A percentile compares a stretch with the other conserved stretches of the same genome.
phyloP scores from a whole-genome alignment of 2,888 invertebrate genomes.

The Patella pellucida region DNA sequence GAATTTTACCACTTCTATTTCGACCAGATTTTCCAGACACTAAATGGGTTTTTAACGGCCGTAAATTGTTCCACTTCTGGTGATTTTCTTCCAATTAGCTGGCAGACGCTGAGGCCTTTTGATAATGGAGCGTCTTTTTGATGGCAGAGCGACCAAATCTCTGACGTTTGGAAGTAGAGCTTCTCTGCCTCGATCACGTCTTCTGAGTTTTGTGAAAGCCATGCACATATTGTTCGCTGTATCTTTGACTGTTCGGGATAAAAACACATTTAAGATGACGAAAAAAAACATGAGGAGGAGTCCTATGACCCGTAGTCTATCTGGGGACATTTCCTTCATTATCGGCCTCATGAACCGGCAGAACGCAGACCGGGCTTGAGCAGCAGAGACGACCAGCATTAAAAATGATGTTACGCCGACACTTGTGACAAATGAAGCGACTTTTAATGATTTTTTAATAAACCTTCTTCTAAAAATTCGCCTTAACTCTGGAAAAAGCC shows the following conservation, averaged over 20 bases:
- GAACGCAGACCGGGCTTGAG: background rate
- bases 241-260: background rate
- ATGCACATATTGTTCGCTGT: background rate
- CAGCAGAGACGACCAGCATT: background rate
- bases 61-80: background rate
- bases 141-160: too few relatives aligned
- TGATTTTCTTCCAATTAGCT: background rate
- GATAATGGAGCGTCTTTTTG: background rate
- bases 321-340: background rate
- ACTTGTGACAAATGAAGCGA: background rate
- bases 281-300: background rate
- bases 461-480: background rate
- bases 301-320: background rate
- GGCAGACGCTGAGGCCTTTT: background rate
- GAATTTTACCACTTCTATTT: too few relatives aligned
- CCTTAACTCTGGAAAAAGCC: background rate
- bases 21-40: too few relatives aligned
- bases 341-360: background rate
- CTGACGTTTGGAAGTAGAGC: too few relatives aligned
- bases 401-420: background rate
- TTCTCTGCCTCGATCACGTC: too few relatives aligned
- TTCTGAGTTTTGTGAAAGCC: background rate
- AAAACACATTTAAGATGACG: background rate
- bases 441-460: background rate
- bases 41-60: background rate